Evolutionary conservation across 2,797 vertebrate genomes (phyloP).

Genomic region (Cryptoprocta ferox): DNA sequence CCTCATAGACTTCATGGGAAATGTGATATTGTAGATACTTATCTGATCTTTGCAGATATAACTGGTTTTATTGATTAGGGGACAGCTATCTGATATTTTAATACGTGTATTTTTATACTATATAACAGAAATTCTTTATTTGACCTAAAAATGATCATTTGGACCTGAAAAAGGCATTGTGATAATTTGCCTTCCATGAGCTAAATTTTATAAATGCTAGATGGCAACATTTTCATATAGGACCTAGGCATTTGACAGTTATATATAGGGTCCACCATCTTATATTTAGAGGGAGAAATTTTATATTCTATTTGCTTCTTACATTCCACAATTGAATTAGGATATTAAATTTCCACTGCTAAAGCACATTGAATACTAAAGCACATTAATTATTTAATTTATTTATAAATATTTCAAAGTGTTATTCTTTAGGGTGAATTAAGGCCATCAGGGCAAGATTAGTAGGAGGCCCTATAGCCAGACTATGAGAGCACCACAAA

Average conservation of each 20-base stretch:
- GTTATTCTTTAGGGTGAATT: constrained; percentile 46
- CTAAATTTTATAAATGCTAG: background rate
- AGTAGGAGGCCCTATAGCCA: background rate
- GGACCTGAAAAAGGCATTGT: background rate
- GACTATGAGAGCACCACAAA: background rate
- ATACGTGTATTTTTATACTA: background rate
- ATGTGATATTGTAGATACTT: background rate
- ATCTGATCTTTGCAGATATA: background rate
- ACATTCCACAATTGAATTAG: background rate
- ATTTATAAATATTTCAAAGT: constrained; percentile 67
- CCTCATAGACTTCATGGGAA: background rate
- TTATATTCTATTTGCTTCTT: background rate
- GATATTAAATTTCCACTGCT: constrained; percentile 14
- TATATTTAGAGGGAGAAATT: background rate
- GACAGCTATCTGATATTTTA: background rate
- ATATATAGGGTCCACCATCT: background rate
- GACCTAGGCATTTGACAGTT: background rate
- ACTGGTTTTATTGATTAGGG: background rate
- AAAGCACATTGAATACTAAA: constrained; percentile 8
- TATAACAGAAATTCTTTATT: background rate
- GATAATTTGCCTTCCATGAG: background rate
- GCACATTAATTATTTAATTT: constrained; percentile 48
- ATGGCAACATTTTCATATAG: background rate
- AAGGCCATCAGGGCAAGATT: background rate
- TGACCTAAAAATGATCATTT: background rate